Conservation (phyloP, 2,888 invertebrate genomes). For the Brachynemurus nebulosus region DNA sequence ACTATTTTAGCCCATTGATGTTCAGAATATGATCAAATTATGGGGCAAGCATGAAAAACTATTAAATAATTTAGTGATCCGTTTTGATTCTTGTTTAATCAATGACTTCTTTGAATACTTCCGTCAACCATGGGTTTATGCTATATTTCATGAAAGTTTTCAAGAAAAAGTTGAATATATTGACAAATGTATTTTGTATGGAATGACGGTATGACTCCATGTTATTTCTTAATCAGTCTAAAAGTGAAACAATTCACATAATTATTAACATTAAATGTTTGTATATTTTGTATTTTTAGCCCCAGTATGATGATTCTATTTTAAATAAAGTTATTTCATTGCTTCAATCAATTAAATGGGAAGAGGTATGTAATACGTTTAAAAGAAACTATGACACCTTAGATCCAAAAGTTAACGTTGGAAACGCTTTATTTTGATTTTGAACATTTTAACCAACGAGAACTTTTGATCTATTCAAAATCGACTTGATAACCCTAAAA, state of each 20-base stretch:
- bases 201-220: no score
- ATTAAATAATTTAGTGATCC: conserved; percentile 48
- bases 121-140: conserved; percentile 48
- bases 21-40: conserved; percentile 42
- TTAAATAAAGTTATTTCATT: not conserved
- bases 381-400: not conserved
- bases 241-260: no score
- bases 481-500: not conserved
- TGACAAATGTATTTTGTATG: not conserved
- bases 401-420: no score
- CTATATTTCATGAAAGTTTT: conserved; percentile 48
- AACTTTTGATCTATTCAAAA: no score
- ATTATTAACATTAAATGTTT: not conserved
- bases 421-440: no score
- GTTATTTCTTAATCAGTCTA: no score
- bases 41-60: conserved; percentile 61
- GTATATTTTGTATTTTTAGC: not conserved
- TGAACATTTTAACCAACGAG: no score
- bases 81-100: conserved; percentile 46
- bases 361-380: not conserved
- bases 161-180: conserved; percentile 3
- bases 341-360: conserved; percentile 2
- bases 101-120: conserved; percentile 53
- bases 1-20: conserved; percentile 37
- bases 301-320: not conserved